Base-by-base conservation (phyloP, 37 sponge, comb jelly and placozoan species). In the Diacarnus erythraeanus region DNA sequence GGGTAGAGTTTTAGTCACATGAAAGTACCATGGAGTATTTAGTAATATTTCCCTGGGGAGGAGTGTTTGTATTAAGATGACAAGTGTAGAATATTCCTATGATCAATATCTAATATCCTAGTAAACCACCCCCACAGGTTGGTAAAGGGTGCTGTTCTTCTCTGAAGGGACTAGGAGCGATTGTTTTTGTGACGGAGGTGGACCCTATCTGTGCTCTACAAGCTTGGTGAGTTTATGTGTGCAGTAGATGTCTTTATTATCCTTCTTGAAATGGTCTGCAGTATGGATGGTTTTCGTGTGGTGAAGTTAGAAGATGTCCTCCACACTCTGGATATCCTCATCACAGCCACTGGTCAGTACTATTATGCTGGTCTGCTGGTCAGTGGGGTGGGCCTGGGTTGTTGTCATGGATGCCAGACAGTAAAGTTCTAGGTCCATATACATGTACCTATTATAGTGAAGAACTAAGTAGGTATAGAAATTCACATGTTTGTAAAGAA, bases 181-280 rank as follows among this genome's bases (percentile, higher is more conserved):
- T 89, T 9, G 83, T 84, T 34, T 87, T 70, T 54, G 94, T 96
- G 25, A 87, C 97, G 21, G 97, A 96, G 57, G 80, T 93, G 38
- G 97, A 96, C 66, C 97, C 97, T 9, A 96, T 96, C 51, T 96
- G 97, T 93, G 97, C 93, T 35, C 76, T 96, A 30, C 97, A 96
- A 42, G 97, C 97, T 44, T 87, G 93, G 94, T 93, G 27, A 69
- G 85, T 39, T 4, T 33, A 20, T 54, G 17, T 54, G 56, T 54
- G 56, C 56, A 10, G 17, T 54, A 10, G 17, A 35, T 10, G 71
- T 40, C 38, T 42, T 71, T 20, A 40, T 3, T 2, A 42, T 40
- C 27, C 15, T 30, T 60, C 38, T 80, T 17, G 23, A 4, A 27
- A 27, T 47, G 29, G 41, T 3, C n/a, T 78, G 41, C 73, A 85